Percentiles rank a stretch among this genome's conserved stretches.
Evolutionary conservation across 2,888 invertebrate species (phyloP).

Genomic region (Apamea epomidion): DNA sequence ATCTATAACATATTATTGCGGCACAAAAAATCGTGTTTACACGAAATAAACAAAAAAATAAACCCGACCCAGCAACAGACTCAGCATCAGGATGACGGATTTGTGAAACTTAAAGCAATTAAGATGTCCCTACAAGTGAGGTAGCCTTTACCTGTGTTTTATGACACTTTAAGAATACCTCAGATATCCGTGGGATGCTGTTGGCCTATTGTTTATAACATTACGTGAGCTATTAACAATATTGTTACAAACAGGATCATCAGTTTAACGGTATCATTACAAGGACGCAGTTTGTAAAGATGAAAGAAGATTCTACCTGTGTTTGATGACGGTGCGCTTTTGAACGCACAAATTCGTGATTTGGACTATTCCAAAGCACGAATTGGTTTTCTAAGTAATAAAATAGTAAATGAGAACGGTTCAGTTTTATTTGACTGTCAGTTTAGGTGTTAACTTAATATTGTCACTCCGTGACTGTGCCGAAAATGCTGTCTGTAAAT

Average conservation of each 20-base stretch:
- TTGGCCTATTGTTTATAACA: slow-evolving; percentile 82
- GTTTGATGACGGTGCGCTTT: slow-evolving; percentile 57
- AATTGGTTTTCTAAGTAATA: slow-evolving; percentile 14
- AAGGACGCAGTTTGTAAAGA: slow-evolving; percentile 67
- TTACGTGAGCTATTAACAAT: slow-evolving; percentile 86
- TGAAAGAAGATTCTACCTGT: slow-evolving; percentile 79
- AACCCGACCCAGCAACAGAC: slow-evolving; percentile 4
- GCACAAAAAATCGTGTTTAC: slow-evolving; percentile 8
- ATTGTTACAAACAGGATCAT: slow-evolving; percentile 83
- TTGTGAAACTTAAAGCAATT: slow-evolving; percentile 79
- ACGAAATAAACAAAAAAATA: slow-evolving; percentile 8
- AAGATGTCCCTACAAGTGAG: slow-evolving; percentile 84
- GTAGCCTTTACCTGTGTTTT: slow-evolving; percentile 88
- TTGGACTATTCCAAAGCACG: not conserved
- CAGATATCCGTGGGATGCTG: slow-evolving; percentile 70
- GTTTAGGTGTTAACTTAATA: slow-evolving; percentile 13
- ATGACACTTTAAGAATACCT: slow-evolving; percentile 78
- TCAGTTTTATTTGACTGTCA: slow-evolving; percentile 32
- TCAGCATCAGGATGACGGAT: slow-evolving; percentile 67
- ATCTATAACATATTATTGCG: not conserved
- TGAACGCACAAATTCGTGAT: slow-evolving; percentile 47
- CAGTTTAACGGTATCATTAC: slow-evolving; percentile 83
- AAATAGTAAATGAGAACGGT: slow-evolving; percentile 55
- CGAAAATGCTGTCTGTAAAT: slow-evolving; percentile 18
- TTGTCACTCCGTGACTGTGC: slow-evolving; percentile 15